Evolutionary conservation across 30 jellyfish, hydroid and myxozoan genomes (phyloP), one percentile per base, ranked within the genome.

Genomic region (Aurelia sp.): DNA sequence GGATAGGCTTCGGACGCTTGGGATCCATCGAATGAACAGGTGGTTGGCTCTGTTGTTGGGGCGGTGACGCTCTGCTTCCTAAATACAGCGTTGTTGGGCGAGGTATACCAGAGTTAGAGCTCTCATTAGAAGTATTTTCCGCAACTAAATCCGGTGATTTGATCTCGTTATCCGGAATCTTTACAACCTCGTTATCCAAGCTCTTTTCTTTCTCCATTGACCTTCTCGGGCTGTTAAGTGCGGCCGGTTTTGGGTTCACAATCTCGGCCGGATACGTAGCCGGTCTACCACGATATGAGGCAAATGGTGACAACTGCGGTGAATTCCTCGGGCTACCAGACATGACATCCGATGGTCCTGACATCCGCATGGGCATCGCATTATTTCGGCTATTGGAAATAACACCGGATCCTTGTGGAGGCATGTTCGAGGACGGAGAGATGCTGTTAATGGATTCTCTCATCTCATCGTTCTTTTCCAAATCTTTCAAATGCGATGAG

Each of bases 201-300:
- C 38, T 57, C 50, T 76, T 77, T 12, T 77, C 88, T 17, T 38
- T 77, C 31, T 77, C 88, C 24, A 40, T 20, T 8, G 81, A 57
- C 48, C 76, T 70, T 10, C 69, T 85, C 19, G 92, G 92, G 47
- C 80, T 71, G 73, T 67, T 62, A 59, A 35, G 21, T 13, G 83
- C 65, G 8, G 80, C 81, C 18, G 86, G 85, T 41, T 83, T 83
- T 38, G 78, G 86, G 61, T 83, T 83, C 2, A 83, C 81, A 0
- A 83, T 83, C 41, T 83, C 92, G 10, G 92, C 92, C 17, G 92
- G 92, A 70, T 83, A 83, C 8, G 92, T 83, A 18, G 92, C 92
- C 9, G 92, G 92, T 20, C 92, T 59, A 11, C 92, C 80, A 21
- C 86, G 92, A 83, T 83, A 83, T 1, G 92, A 75, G 11, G 86